A percentile compares a stretch with the other conserved stretches of the same genome.
phyloP scores from a whole-genome alignment of 2,113 vertebrate species.

The Puma concolor region DNA sequence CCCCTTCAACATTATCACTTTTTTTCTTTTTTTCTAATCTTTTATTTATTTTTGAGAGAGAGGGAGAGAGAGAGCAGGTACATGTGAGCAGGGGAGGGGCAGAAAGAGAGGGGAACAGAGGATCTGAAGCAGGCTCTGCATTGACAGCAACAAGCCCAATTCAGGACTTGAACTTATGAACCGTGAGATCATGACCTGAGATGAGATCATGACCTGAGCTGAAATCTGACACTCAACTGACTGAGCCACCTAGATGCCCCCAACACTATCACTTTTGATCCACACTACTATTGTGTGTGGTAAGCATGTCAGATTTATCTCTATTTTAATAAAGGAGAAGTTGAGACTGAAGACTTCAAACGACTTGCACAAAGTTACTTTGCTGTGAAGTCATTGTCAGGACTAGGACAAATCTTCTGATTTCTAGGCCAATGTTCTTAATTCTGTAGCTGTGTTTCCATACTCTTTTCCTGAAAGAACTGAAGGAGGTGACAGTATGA shows the following conservation, averaged over 20 bases:
- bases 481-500: background rate
- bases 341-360: background rate
- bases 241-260: too few species aligned
- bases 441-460: background rate
- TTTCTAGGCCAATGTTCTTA: background rate
- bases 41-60: too few species aligned
- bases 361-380: background rate
- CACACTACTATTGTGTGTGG: background rate
- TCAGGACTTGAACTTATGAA: too few species aligned
- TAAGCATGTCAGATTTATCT: background rate
- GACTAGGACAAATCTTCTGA: background rate
- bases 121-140: too few species aligned
- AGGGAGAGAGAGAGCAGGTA: too few species aligned
- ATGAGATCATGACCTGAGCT: too few species aligned
- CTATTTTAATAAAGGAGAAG: background rate
- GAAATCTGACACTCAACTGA: too few species aligned
- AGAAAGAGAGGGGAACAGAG: too few species aligned
- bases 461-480: background rate
- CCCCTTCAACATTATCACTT: background rate
- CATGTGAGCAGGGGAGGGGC: too few species aligned
- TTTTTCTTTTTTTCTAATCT: background rate
- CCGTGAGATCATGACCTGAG: too few species aligned
- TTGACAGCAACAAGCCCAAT: too few species aligned
- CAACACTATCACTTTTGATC: background rate
- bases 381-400: background rate